phyloP scores from a whole-genome alignment of 2,888 invertebrate genomes.

The Monochamus alternatus region DNA sequence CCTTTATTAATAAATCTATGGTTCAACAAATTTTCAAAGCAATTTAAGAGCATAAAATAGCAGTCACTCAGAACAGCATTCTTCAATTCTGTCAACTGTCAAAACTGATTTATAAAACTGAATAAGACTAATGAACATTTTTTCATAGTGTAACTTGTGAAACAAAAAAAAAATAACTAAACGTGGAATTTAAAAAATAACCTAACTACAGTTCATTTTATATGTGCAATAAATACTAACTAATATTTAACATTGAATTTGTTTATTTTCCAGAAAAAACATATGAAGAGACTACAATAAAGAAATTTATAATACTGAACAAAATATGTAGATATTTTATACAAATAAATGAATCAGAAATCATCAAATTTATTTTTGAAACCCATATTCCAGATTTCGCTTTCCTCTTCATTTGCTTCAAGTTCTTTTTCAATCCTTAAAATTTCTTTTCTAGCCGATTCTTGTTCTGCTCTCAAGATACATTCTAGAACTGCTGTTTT shows the following conservation, averaged over 20 bases:
- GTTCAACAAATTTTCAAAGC: too few species aligned
- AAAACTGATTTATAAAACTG: too few species aligned
- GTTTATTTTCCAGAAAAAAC: neutral
- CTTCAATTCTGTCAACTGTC: too few species aligned
- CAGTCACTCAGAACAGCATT: too few species aligned
- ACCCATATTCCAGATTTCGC: constrained; percentile 55
- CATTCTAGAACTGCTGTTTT: constrained; percentile 65
- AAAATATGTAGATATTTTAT: neutral
- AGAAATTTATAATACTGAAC: neutral
- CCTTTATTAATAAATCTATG: too few species aligned
- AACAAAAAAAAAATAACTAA: too few species aligned
- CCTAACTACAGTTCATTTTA: too few species aligned
- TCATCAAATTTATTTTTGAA: constrained; percentile 61
- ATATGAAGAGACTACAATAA: neutral
- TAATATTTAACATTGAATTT: neutral
- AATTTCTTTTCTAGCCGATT: constrained; percentile 62
- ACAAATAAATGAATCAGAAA: constrained; percentile 46
- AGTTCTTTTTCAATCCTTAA: constrained; percentile 60
- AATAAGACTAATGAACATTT: too few species aligned
- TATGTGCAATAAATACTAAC: too few species aligned
- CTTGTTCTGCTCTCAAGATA: constrained; percentile 65
- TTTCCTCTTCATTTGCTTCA: constrained; percentile 56
- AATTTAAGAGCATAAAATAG: too few species aligned
- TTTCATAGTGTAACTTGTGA: too few species aligned
- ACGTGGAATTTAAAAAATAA: too few species aligned